Percentiles rank a stretch among this genome's conserved stretches.
These are phyloP conservation scores for Mormyrus iriodes DNA, from an alignment of 2,113 vertebrate genomes.

Conservation along the genomic window DNA sequence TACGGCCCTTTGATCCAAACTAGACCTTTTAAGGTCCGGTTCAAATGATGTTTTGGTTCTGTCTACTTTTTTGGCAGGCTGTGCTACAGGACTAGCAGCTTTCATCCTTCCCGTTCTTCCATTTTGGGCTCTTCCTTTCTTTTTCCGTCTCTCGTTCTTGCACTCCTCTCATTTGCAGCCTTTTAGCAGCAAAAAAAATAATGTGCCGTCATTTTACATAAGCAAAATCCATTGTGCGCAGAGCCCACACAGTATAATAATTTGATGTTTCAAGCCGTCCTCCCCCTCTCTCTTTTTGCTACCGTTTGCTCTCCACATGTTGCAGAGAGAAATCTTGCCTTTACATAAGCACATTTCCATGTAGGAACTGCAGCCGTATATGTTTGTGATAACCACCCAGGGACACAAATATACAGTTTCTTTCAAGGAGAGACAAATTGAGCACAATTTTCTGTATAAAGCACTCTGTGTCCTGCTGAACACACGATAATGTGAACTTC, in stretches of 20 bases:
- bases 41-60: not conserved
- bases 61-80: not conserved
- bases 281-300: not conserved
- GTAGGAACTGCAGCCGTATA: not conserved
- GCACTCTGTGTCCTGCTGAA: not conserved
- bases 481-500: not conserved
- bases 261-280: not conserved
- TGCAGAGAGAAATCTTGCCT: not conserved
- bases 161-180: not conserved
- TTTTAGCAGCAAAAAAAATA: not conserved
- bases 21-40: not conserved
- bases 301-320: not conserved
- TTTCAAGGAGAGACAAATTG: not conserved
- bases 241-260: not conserved
- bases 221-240: not conserved
- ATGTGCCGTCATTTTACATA: not conserved
- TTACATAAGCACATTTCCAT: not conserved
- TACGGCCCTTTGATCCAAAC: not conserved
- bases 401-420: not conserved
- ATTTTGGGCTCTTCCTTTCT: not conserved
- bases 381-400: not conserved
- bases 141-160: not conserved
- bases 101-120: not conserved
- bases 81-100: not conserved
- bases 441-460: not conserved